Evolutionary conservation across 2,888 invertebrate genomes (phyloP).

Genomic region (Ormyrus pomaceus): DNA sequence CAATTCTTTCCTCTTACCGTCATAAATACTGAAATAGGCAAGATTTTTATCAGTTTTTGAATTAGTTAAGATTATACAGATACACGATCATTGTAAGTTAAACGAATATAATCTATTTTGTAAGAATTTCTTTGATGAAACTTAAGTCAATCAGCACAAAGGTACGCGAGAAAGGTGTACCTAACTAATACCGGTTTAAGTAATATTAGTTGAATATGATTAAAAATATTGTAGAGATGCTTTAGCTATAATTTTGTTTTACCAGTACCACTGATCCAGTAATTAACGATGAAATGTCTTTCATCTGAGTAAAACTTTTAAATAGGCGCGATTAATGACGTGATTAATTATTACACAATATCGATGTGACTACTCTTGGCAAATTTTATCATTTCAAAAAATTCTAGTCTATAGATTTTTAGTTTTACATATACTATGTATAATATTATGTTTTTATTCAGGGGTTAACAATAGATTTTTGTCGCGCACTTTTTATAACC

Average conservation of each 20-base stretch:
- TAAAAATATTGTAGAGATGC: not conserved
- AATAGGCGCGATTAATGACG: constrained; percentile 15
- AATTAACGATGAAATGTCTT: constrained; percentile 12
- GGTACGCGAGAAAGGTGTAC: constrained; percentile 12
- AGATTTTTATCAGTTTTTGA: constrained; percentile 28
- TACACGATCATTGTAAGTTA: constrained; percentile 12
- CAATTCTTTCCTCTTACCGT: constrained; percentile 30
- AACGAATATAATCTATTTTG: constrained; percentile 27
- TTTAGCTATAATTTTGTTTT: constrained; percentile 18
- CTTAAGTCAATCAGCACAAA: constrained; percentile 45
- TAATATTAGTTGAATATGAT: constrained; percentile 15
- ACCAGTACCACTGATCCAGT: constrained; percentile 8
- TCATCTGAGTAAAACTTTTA: constrained; percentile 17
- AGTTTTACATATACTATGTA: constrained; percentile 47
- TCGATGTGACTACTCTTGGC: constrained; percentile 2
- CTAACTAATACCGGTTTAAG: constrained; percentile 15
- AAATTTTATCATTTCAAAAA: constrained; percentile 55
- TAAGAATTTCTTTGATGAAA: constrained; percentile 30
- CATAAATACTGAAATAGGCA: constrained; percentile 30
- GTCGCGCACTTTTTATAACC: not conserved
- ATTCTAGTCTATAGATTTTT: constrained; percentile 61
- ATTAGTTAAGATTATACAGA: constrained; percentile 22
- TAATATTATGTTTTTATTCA: constrained; percentile 42
- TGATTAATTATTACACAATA: constrained; percentile 20
- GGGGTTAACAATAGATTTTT: constrained; percentile 22